A percentile compares a stretch with the other conserved stretches of the same genome.
Conservation (phyloP, 35 echinoderm and acorn worm species). For the Patiria miniata region DNA sequence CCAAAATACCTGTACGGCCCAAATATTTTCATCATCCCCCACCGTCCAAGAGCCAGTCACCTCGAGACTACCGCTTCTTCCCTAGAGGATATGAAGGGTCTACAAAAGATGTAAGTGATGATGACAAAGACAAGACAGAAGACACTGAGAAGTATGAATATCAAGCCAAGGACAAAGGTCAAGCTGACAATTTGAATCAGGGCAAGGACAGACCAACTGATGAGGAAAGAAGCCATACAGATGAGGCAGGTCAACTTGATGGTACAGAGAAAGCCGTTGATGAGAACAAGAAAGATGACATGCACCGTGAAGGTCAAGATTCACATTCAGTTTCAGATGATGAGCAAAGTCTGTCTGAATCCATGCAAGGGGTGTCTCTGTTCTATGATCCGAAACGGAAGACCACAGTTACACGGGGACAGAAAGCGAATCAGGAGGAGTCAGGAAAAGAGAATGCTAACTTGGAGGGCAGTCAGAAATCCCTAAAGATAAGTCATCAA, state of each 20-base stretch:
- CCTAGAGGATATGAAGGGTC: neutral
- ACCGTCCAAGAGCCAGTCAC: constrained; percentile 28
- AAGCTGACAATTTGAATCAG: too few species aligned
- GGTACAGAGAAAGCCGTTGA: neutral
- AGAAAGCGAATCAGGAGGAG: neutral
- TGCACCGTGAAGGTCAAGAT: neutral
- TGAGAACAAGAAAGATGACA: neutral
- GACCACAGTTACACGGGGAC: constrained; percentile 39
- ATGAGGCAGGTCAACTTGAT: neutral
- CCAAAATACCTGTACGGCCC: constrained; percentile 69
- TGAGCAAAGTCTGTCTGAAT: neutral
- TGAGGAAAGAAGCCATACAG: neutral
- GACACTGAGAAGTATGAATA: neutral
- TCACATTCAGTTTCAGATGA: neutral
- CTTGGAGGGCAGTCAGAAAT: neutral
- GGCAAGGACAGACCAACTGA: neutral
- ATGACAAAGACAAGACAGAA: neutral
- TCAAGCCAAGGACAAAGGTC: neutral
- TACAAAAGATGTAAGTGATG: neutral
- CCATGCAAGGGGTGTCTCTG: neutral
- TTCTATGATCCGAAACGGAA: constrained; percentile 47
- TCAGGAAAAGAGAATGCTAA: neutral
- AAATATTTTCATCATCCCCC: constrained; percentile 34
- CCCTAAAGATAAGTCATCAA: neutral
- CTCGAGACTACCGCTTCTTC: constrained; percentile 20